Conservation (phyloP, 2,888 invertebrate species). For the Pristionchus mayeri region DNA sequence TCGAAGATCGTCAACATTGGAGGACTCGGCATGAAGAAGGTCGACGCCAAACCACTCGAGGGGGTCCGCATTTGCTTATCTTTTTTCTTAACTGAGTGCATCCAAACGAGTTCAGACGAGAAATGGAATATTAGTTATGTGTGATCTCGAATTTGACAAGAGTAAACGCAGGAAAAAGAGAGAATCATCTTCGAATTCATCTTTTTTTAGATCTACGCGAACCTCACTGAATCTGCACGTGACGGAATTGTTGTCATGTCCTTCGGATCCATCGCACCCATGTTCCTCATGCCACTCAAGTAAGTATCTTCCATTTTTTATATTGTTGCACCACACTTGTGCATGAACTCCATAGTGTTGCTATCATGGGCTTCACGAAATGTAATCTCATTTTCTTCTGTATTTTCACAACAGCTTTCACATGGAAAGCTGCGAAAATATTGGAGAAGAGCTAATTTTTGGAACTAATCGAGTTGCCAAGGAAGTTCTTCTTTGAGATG, state of each 20-base stretch:
- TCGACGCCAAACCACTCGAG: slow-evolving; percentile 59
- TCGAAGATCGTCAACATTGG: slow-evolving; percentile 69
- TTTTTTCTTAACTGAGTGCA: too few relatives aligned
- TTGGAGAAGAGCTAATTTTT: too few relatives aligned
- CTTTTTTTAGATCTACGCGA: slow-evolving; percentile 56
- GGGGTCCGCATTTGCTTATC: slow-evolving; percentile 52
- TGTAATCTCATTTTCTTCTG: too few relatives aligned
- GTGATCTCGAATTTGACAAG: too few relatives aligned
- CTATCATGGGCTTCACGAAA: too few relatives aligned
- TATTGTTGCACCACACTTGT: neutral
- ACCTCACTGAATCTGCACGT: slow-evolving; percentile 55
- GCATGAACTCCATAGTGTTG: too few relatives aligned
- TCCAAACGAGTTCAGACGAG: too few relatives aligned
- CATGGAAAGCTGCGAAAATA: too few relatives aligned
- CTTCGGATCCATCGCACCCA: slow-evolving; percentile 61
- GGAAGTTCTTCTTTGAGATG: too few relatives aligned
- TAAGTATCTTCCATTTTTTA: neutral
- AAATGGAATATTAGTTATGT: too few relatives aligned
- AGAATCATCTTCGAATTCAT: neutral
- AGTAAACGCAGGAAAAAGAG: neutral
- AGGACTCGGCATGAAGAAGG: slow-evolving; percentile 68
- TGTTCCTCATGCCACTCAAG: slow-evolving; percentile 47
- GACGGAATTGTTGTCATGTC: slow-evolving; percentile 66
- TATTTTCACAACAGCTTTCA: too few relatives aligned
- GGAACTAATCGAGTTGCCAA: too few relatives aligned